A percentile compares a stretch with the other conserved stretches of the same genome.
phyloP scores from a whole-genome alignment of 2,113 vertebrate species.

The Maccullochella peelii region DNA sequence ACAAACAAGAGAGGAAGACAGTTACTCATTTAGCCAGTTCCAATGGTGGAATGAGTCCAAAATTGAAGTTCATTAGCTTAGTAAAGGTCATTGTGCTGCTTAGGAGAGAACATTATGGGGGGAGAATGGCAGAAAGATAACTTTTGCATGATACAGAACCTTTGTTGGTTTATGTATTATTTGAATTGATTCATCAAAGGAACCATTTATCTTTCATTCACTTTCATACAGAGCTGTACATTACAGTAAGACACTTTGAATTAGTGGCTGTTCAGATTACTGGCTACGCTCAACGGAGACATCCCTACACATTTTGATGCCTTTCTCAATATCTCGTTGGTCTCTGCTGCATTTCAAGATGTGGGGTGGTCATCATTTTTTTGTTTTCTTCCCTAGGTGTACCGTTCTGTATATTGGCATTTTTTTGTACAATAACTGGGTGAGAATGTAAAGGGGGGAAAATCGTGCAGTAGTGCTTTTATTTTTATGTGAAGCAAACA shows the following conservation, averaged over 20 bases:
- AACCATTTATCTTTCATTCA: slow-evolving; percentile 35
- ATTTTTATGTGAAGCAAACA: slow-evolving; percentile 81
- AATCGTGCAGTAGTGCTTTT: slow-evolving; percentile 81
- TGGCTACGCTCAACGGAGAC: slow-evolving; percentile 41
- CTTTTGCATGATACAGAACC: slow-evolving; percentile 41
- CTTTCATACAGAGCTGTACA: slow-evolving; percentile 52
- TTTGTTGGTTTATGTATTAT: slow-evolving; percentile 41
- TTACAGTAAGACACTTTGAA: slow-evolving; percentile 58
- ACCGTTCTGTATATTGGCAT: slow-evolving; percentile 81
- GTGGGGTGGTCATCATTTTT: slow-evolving; percentile 56
- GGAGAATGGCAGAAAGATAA: neutral
- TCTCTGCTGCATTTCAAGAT: slow-evolving; percentile 67
- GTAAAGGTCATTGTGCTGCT: slow-evolving; percentile 49
- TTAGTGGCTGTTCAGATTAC: slow-evolving; percentile 49
- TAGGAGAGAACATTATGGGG: neutral
- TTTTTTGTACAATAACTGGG: slow-evolving; percentile 83
- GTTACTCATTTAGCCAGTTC: slow-evolving; percentile 52
- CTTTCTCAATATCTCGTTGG: slow-evolving; percentile 68
- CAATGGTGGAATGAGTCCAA: slow-evolving; percentile 35
- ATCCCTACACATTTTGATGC: slow-evolving; percentile 66
- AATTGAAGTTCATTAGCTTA: slow-evolving; percentile 48
- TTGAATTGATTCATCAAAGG: slow-evolving; percentile 33
- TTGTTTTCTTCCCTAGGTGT: slow-evolving; percentile 77
- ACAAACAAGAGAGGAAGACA: slow-evolving; percentile 34
- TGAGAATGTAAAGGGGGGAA: slow-evolving; percentile 78